Evolutionary conservation across 2,113 vertebrate species (phyloP).

Genomic region (Crypturellus undulatus): DNA sequence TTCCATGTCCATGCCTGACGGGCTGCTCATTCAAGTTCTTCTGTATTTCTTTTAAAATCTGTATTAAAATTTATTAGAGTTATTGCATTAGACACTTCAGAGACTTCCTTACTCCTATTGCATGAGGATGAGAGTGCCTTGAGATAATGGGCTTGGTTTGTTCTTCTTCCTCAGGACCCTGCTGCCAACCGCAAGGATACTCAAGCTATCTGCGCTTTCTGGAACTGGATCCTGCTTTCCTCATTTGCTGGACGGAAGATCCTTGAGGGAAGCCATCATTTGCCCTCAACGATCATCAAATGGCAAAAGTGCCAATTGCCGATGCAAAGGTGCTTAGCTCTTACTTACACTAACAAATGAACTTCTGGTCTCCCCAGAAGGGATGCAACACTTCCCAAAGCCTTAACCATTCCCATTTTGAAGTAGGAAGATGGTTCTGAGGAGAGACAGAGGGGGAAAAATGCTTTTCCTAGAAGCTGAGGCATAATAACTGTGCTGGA

Average conservation of each 20-base stretch:
- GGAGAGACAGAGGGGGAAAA: neutral
- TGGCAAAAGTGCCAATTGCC: neutral
- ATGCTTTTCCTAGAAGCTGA: neutral
- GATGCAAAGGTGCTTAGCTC: neutral
- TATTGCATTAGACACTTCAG: neutral
- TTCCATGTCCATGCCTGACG: neutral
- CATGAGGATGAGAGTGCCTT: neutral
- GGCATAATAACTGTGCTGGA: neutral
- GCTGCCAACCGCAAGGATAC: accelerated
- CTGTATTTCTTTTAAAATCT: neutral
- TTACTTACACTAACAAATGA: neutral
- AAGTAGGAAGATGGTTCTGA: conserved; percentile 13
- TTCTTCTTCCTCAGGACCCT: neutral
- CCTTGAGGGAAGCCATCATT: neutral
- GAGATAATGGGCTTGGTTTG: neutral
- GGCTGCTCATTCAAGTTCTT: neutral
- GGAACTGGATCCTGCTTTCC: neutral
- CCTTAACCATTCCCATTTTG: conserved; percentile 30
- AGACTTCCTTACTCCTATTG: neutral
- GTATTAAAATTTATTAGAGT: neutral
- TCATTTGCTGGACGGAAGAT: neutral
- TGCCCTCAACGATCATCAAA: neutral
- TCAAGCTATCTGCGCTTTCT: accelerated
- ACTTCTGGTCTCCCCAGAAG: neutral
- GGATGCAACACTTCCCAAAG: neutral